Base-by-base conservation (phyloP, 2,113 vertebrate genomes). In the Sarotherodon lohbergeri region DNA sequence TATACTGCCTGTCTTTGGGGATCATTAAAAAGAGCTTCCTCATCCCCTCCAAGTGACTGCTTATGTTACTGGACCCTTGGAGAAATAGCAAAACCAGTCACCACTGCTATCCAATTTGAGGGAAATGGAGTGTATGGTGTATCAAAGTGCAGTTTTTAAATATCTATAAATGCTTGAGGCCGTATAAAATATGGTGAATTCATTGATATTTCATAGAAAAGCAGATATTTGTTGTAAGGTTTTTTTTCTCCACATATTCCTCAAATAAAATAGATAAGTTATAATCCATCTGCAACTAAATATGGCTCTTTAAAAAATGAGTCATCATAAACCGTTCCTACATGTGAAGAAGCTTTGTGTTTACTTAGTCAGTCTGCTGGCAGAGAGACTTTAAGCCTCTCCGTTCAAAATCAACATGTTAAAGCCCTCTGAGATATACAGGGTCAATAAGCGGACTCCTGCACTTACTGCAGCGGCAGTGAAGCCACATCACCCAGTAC, bases 1-100 rank as follows among this genome's bases (percentile, higher is more conserved):
- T 92, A 94, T 93, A 93, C 84, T 48, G 46, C 76, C 84, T 1
- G 81, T 92, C 93, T 91, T 90, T 29, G 73, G 90, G 93, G 95
- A 95, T 93, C 92, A 91, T 96, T 94, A 94, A 91, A 94, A 94
- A 93, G 86, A 90, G 91, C 88, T 89, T 91, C 56, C 76, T 92
- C 92, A 90, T 88, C 89, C 88, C 86, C 83, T 90, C 78, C 88
- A 79, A 92, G 86, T 88, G 66, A 91, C 87, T 93, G 90, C 93
- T 90, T 86, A 87, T 92, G 91, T 81, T 87, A 36, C 41, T 66
- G 86, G 88, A 92, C 83, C 86, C 93, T 91, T 19, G 50, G 36
- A 89, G 92, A 89, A 80, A 87, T 56, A 85, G 55, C 14, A 59
- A 13, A 86, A 85, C 14, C 88, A 83, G 84, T 50, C 82, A 54